These are phyloP conservation scores for Gastracanthus pulcherrimus DNA, from an alignment of 2,888 invertebrate genomes.

Conservation along the genomic window DNA sequence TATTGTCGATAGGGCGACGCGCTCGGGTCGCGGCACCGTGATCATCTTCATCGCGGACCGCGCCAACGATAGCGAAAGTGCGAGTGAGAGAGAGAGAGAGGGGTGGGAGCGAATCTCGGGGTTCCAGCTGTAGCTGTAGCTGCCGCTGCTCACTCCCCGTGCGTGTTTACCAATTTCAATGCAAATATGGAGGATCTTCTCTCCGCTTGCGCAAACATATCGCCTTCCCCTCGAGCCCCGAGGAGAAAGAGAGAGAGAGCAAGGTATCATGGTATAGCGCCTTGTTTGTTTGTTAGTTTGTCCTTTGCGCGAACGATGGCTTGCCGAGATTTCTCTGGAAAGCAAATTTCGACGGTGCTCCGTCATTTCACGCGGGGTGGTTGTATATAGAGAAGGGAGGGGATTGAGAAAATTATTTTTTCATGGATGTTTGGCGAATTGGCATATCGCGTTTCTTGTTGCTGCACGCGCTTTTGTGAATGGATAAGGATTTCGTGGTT, in stretches of 20 bases:
- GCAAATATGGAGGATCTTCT: constrained; percentile 67
- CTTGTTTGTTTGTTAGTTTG: not conserved
- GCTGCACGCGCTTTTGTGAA: too few species aligned
- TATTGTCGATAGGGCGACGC: constrained; percentile 3
- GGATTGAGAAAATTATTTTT: too few species aligned
- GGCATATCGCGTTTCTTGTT: too few species aligned
- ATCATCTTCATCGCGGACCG: constrained; percentile 8
- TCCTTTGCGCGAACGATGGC: too few species aligned
- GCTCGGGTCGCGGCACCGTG: not conserved
- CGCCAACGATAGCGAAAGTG: constrained; percentile 4
- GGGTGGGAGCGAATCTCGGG: not conserved
- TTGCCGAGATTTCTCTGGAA: too few species aligned
- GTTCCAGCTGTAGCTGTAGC: not conserved
- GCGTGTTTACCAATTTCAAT: constrained; percentile 70
- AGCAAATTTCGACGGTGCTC: too few species aligned
- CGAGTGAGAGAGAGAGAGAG: not conserved
- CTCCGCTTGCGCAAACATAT: constrained; percentile 64
- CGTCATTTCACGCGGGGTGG: too few species aligned
- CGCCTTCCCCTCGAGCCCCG: constrained; percentile 40
- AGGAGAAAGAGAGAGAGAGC: not conserved
- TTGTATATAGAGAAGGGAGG: too few species aligned
- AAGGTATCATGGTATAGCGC: too few species aligned
- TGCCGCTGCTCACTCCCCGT: not conserved
- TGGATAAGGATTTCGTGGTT: too few species aligned
- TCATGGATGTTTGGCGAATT: too few species aligned